Percentiles rank a stretch among this genome's conserved stretches.
Conservation (phyloP, 2,797 vertebrate species). For the Aulostomus chinensis region DNA sequence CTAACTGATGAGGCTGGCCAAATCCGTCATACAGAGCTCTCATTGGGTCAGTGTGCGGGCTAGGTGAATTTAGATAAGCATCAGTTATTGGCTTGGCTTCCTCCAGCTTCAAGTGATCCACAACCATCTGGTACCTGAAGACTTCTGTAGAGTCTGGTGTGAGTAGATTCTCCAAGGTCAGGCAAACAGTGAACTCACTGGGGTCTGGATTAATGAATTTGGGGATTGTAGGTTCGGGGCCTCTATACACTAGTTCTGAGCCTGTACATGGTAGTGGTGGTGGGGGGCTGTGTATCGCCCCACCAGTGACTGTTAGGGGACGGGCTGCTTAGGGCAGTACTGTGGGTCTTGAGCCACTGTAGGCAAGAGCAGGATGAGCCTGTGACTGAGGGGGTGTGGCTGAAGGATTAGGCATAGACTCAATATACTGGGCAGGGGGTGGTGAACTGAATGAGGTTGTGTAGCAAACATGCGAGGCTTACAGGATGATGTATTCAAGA, state of each 20-base stretch:
- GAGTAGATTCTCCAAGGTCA: constrained; percentile 3
- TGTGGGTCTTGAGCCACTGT: too few species aligned
- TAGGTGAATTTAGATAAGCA: background rate
- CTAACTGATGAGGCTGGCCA: constrained; percentile 5
- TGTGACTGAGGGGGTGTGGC: too few species aligned
- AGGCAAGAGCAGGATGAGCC: too few species aligned
- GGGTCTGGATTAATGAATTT: constrained; percentile 5
- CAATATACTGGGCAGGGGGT: too few species aligned
- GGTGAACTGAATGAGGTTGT: too few species aligned
- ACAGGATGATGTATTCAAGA: too few species aligned
- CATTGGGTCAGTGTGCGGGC: constrained; percentile 1
- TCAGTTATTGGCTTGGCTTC: constrained; percentile 4
- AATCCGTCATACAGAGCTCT: background rate
- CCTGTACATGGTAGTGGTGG: background rate
- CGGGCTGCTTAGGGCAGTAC: background rate
- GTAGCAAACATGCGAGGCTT: too few species aligned
- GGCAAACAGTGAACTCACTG: background rate
- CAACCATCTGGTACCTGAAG: constrained; percentile 6
- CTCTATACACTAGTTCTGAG: background rate
- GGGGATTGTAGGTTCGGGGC: background rate
- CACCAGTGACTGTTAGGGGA: background rate
- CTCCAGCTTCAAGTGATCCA: constrained; percentile 6
- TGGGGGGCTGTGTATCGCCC: background rate
- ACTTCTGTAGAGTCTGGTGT: background rate
- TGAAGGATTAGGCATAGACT: too few species aligned